Conservation (phyloP, 2,888 invertebrate genomes). For the Phrixothrix hirtus region DNA sequence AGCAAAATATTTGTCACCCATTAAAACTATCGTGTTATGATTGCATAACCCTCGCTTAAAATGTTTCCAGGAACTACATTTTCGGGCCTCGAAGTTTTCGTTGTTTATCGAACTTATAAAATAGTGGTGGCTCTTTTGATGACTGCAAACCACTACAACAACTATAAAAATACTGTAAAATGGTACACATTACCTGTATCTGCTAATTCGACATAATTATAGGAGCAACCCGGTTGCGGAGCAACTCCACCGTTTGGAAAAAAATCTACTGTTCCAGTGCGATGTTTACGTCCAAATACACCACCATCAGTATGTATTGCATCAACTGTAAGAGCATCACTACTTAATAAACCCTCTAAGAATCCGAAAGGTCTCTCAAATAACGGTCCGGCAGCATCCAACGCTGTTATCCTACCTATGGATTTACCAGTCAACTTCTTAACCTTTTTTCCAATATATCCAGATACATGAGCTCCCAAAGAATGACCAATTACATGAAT, state of each 20-base stretch:
- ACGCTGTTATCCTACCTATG: constrained; percentile 56
- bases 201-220: constrained; percentile 30
- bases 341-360: constrained; percentile 58
- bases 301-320: constrained; percentile 65
- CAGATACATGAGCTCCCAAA: constrained; percentile 47
- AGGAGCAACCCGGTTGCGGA: constrained; percentile 60
- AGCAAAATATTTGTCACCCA: constrained; percentile 37
- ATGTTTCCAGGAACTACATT: constrained; percentile 35
- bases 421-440: constrained; percentile 34
- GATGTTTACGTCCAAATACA: constrained; percentile 55
- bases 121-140: constrained; percentile 36
- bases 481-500: constrained; percentile 50
- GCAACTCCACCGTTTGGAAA: constrained; percentile 61
- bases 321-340: constrained; percentile 64
- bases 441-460: constrained; percentile 43
- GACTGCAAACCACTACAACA: constrained; percentile 39
- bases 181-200: constrained; percentile 34
- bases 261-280: constrained; percentile 60
- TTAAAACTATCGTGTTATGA: constrained; percentile 24
- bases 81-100: constrained; percentile 22
- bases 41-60: constrained; percentile 33
- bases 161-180: neutral
- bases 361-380: constrained; percentile 51
- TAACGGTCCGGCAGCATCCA: constrained; percentile 61
- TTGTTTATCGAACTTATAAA: constrained; percentile 37